These are phyloP conservation scores for Limnodromus scolopaceus DNA, from an alignment of 2,797 vertebrate genomes.

Conservation along the genomic window DNA sequence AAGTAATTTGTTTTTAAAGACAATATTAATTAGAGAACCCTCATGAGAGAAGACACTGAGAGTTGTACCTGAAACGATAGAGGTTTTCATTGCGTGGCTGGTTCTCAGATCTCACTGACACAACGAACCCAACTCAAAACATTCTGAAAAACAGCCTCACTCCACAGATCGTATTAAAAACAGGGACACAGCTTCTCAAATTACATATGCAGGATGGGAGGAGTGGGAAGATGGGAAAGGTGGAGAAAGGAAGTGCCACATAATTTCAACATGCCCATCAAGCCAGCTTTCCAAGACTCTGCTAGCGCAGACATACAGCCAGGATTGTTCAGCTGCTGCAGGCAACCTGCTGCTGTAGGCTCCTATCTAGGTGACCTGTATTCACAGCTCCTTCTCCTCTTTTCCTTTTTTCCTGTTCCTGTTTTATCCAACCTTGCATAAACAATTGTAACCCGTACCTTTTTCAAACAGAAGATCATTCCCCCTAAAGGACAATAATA, in stretches of 20 bases:
- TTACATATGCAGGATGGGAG: not conserved
- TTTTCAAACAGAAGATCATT: not conserved
- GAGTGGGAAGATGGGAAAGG: not conserved
- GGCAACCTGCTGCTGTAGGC: not conserved
- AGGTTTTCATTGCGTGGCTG: not conserved
- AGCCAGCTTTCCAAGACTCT: not conserved
- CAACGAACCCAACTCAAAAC: not conserved
- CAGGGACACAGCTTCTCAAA: not conserved
- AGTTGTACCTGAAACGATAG: not conserved
- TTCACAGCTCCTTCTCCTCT: not conserved
- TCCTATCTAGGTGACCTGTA: not conserved
- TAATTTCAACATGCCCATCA: not conserved
- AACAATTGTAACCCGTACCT: not conserved
- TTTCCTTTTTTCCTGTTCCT: not conserved
- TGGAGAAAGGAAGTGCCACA: not conserved
- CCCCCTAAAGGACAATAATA: not conserved
- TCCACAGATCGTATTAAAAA: not conserved
- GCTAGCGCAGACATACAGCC: fast-evolving
- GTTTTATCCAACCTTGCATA: not conserved
- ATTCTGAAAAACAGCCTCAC: not conserved
- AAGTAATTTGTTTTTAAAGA: conserved; percentile 39
- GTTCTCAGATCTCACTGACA: not conserved
- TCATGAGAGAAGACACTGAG: not conserved
- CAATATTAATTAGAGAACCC: conserved; percentile 3
- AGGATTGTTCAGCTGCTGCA: not conserved